Percentiles rank a stretch among this genome's conserved stretches.
phyloP scores from a whole-genome alignment of 1,140 invertebrate species.

The Diprion similis region DNA sequence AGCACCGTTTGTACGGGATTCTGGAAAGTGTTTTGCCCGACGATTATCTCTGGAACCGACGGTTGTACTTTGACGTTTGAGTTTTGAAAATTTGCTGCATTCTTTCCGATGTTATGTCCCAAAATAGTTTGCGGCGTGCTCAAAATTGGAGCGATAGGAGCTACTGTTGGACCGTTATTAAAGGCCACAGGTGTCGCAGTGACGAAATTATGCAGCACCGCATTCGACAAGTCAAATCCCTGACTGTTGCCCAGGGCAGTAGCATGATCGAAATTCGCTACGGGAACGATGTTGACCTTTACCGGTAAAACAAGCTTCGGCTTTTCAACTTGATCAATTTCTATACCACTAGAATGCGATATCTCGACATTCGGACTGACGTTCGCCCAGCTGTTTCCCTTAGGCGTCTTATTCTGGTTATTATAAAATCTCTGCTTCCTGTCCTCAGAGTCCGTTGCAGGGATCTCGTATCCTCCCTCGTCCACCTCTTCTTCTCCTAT shows the following conservation, averaged over 20 bases:
- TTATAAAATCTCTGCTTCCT: conserved; percentile 22
- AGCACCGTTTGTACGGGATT: conserved; percentile 48
- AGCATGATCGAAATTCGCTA: conserved; percentile 53
- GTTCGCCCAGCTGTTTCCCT: conserved; percentile 46
- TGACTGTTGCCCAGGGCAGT: conserved; percentile 55
- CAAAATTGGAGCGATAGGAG: conserved; percentile 39
- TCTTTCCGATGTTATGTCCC: background rate
- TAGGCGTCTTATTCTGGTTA: conserved; percentile 26
- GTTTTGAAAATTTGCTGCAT: conserved; percentile 26
- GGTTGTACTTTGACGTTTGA: conserved; percentile 31
- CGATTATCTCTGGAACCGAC: conserved; percentile 49
- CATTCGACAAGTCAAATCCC: conserved; percentile 55
- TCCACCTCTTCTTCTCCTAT: background rate
- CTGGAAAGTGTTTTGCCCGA: conserved; percentile 50
- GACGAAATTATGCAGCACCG: conserved; percentile 45
- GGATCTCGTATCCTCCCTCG: conserved; percentile 40
- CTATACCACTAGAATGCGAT: conserved; percentile 43
- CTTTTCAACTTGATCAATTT: conserved; percentile 51
- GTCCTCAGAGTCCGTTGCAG: background rate
- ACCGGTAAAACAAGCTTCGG: conserved; percentile 51
- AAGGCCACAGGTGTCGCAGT: conserved; percentile 36
- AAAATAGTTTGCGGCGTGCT: conserved; percentile 35
- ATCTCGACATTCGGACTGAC: conserved; percentile 45
- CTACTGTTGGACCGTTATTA: conserved; percentile 15
- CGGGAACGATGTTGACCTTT: conserved; percentile 50